Evolutionary conservation across 2,888 invertebrate species (phyloP).

Genomic region (Conomelus anceps): DNA sequence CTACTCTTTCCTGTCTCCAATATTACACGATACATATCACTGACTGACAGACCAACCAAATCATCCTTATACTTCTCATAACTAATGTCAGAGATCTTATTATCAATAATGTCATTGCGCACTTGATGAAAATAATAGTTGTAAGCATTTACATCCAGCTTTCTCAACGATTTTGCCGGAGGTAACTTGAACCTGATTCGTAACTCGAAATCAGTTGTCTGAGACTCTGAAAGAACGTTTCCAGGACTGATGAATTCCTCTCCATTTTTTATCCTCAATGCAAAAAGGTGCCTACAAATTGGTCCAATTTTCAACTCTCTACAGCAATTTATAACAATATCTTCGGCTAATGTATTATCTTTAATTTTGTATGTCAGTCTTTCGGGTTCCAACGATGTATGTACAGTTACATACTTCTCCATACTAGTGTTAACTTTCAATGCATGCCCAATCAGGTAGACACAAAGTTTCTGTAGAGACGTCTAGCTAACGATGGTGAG

Average conservation of each 20-base stretch:
- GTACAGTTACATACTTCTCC: not conserved
- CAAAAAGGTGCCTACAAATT: constrained; percentile 69
- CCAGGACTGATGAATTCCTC: constrained; percentile 65
- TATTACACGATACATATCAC: constrained; percentile 80
- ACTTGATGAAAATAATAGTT: constrained; percentile 83
- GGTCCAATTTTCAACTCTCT: constrained; percentile 67
- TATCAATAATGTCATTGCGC: constrained; percentile 70
- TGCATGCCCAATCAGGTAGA: not conserved
- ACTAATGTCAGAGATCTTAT: constrained; percentile 69
- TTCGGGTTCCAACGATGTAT: not conserved
- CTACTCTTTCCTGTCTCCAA: constrained; percentile 62
- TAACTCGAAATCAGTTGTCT: constrained; percentile 55
- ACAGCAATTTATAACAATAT: constrained; percentile 63
- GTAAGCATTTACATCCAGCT: constrained; percentile 66
- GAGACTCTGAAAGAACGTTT: constrained; percentile 46
- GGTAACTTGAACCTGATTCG: constrained; percentile 74
- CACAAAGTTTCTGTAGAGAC: too few species aligned
- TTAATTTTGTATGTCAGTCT: not conserved
- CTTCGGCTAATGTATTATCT: constrained; percentile 53
- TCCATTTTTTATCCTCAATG: constrained; percentile 57
- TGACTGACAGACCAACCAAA: constrained; percentile 74
- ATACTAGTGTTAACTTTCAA: not conserved
- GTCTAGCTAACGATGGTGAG: too few species aligned
- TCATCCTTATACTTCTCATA: constrained; percentile 71
- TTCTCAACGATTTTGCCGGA: constrained; percentile 53